phyloP scores from a whole-genome alignment of 2,113 vertebrate genomes.

The Trachemys scripta region DNA sequence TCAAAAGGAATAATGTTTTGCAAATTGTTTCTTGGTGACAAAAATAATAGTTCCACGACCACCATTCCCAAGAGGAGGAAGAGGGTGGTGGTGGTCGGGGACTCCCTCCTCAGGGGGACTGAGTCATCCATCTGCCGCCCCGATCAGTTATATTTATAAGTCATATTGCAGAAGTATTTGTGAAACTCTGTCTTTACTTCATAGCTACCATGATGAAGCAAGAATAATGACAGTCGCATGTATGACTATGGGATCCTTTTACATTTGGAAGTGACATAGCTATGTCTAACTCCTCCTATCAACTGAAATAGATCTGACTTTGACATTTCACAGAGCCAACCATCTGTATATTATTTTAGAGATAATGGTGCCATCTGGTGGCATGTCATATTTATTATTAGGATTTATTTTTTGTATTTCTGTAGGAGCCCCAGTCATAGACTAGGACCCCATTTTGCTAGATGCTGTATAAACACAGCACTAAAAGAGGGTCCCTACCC shows the following conservation, averaged over 20 bases:
- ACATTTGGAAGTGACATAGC: background rate
- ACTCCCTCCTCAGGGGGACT: too few species aligned
- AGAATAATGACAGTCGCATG: accelerated
- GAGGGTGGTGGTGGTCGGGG: too few species aligned
- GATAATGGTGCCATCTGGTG: slow-evolving; percentile 47
- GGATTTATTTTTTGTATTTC: accelerated
- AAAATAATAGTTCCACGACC: background rate
- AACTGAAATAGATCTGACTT: accelerated
- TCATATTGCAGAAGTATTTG: too few species aligned
- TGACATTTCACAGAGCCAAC: accelerated
- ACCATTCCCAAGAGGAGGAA: too few species aligned
- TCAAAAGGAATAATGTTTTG: background rate
- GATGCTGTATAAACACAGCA: accelerated
- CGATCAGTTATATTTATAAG: background rate
- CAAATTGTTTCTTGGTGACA: background rate
- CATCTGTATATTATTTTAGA: accelerated
- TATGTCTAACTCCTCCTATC: background rate
- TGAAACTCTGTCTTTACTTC: too few species aligned
- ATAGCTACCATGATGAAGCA: too few species aligned
- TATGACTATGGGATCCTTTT: background rate
- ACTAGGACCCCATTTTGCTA: accelerated
- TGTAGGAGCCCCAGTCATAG: accelerated
- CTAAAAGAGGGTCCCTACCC: background rate
- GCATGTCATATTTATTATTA: background rate
- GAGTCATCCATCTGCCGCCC: too few species aligned